Conservation (phyloP, 2,113 vertebrate species). For the Arenaria interpres region DNA sequence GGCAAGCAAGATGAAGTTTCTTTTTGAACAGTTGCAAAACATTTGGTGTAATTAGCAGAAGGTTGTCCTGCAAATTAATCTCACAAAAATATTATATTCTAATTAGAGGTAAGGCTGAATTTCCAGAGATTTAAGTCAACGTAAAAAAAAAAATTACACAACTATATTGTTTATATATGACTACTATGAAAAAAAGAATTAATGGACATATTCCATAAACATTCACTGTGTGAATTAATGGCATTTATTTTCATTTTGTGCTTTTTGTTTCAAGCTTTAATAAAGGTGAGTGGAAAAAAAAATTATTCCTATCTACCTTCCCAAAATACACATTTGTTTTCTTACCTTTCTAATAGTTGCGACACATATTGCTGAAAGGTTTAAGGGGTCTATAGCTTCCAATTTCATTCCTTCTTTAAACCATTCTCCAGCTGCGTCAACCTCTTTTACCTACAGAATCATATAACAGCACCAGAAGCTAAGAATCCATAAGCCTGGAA, state of each 20-base stretch:
- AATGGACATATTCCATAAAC: not conserved
- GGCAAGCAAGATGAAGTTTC: not conserved
- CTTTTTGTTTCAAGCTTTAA: not conserved
- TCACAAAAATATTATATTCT: not conserved
- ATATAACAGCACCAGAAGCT: slow-evolving; percentile 46
- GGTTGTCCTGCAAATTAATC: not conserved
- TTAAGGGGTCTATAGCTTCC: slow-evolving; percentile 97
- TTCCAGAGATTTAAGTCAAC: not conserved
- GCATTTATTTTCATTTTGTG: not conserved
- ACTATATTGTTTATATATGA: too few species aligned
- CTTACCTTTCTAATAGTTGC: slow-evolving; percentile 97
- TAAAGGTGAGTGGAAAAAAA: not conserved
- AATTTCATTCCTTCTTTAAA: slow-evolving; percentile 98
- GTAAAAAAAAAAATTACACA: not conserved
- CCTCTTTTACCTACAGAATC: slow-evolving; percentile 87
- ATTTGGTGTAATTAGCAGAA: not conserved
- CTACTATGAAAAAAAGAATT: too few species aligned
- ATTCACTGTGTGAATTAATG: not conserved
- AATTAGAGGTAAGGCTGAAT: not conserved
- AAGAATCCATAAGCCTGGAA: not conserved
- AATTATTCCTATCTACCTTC: not conserved
- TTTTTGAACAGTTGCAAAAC: not conserved
- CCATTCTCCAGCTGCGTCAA: slow-evolving; percentile 94
- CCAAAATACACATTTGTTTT: not conserved
- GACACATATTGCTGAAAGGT: slow-evolving; percentile 98